Percentiles rank a stretch among this genome's conserved stretches.
phyloP scores from a whole-genome alignment of 2,888 invertebrate species.

The Schrankia costaestrigalis region DNA sequence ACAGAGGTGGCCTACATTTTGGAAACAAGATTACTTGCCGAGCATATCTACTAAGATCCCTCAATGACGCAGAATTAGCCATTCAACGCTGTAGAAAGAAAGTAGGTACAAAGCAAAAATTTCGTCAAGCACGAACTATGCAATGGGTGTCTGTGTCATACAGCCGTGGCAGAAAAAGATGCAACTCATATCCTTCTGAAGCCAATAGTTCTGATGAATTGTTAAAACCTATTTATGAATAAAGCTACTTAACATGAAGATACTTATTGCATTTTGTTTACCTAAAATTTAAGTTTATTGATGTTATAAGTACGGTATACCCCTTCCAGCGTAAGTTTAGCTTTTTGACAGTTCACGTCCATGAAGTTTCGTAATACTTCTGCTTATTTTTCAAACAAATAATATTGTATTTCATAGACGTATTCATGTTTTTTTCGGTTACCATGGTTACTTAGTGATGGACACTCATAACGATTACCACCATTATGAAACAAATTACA shows the following conservation, averaged over 20 bases:
- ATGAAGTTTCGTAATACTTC: too few relatives aligned
- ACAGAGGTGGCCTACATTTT: constrained; percentile 62
- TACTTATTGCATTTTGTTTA: neutral
- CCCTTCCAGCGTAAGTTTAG: too few relatives aligned
- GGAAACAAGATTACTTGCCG: constrained; percentile 62
- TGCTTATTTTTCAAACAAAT: too few relatives aligned
- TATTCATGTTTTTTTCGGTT: too few relatives aligned
- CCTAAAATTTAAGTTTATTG: too few relatives aligned
- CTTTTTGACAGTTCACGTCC: too few relatives aligned
- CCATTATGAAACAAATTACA: too few relatives aligned
- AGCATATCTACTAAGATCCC: constrained; percentile 63
- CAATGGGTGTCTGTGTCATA: constrained; percentile 63
- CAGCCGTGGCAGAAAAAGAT: constrained; percentile 33
- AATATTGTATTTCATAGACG: too few relatives aligned
- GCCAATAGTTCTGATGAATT: constrained; percentile 63
- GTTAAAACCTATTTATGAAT: constrained; percentile 63
- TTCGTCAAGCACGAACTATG: constrained; percentile 49
- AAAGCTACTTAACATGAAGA: neutral
- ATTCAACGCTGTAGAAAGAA: constrained; percentile 35
- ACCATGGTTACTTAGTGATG: too few relatives aligned
- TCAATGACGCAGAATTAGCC: constrained; percentile 46
- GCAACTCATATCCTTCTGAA: constrained; percentile 54
- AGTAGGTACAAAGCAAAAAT: constrained; percentile 43
- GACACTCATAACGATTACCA: too few relatives aligned
- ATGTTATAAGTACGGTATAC: too few relatives aligned